Evolutionary conservation across 2,113 vertebrate genomes (phyloP).

Genomic region (Anthoscopus minutus): DNA sequence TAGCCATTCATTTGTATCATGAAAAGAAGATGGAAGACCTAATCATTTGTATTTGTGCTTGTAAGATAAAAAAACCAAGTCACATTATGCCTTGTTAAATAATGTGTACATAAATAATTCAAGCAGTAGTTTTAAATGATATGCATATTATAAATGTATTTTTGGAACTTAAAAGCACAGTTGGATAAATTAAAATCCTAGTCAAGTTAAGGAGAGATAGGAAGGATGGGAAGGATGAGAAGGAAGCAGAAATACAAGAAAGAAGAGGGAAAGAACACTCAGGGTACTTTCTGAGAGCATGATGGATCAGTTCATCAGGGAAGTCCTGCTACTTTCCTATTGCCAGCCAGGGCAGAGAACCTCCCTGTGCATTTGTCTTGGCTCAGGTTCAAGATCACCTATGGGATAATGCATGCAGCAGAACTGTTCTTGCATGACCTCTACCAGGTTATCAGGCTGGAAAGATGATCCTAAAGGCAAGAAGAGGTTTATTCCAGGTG

Average conservation of each 20-base stretch:
- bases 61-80: not conserved
- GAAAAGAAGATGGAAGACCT: not conserved
- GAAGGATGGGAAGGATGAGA: not conserved
- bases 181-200: not conserved
- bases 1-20: not conserved
- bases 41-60: not conserved
- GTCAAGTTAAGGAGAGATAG: not conserved
- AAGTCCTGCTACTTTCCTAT: not conserved
- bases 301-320: not conserved
- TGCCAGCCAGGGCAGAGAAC: not conserved
- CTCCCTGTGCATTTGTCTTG: rapidly evolving
- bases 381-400: not conserved
- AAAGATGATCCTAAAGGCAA: not conserved
- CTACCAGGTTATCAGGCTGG: not conserved
- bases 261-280: not conserved
- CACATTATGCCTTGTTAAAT: not conserved
- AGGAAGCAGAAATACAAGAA: not conserved
- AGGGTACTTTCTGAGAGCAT: rapidly evolving
- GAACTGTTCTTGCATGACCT: not conserved
- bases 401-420: not conserved
- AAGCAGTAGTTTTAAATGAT: not conserved
- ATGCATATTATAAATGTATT: not conserved
- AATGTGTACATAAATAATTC: not conserved
- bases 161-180: not conserved
- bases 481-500: not conserved